A percentile compares a stretch with the other conserved stretches of the same genome.
These are phyloP conservation scores for Columbina picui DNA, from an alignment of 2,113 vertebrate species.

Conservation along the genomic window DNA sequence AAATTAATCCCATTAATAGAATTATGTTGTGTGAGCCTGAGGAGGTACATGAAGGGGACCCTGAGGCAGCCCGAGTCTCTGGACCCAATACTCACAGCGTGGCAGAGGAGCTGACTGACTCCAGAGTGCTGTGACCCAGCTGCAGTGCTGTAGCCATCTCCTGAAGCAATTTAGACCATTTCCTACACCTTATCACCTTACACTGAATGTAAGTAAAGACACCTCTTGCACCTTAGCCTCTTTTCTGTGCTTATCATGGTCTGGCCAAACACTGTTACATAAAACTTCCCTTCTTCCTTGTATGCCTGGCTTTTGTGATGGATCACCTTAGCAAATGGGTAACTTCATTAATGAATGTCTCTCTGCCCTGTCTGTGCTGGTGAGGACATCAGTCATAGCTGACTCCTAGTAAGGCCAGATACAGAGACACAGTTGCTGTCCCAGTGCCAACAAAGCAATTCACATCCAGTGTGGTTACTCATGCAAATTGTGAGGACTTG, in stretches of 20 bases:
- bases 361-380: background rate
- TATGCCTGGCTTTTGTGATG: background rate
- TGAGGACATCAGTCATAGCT: background rate
- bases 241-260: background rate
- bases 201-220: background rate
- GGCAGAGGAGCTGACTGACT: background rate
- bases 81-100: accelerated
- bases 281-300: background rate
- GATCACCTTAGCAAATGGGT: constrained; percentile 23
- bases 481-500: background rate
- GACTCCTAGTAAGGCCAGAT: background rate
- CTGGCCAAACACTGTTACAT: constrained; percentile 11
- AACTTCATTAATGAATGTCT: background rate
- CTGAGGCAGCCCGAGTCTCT: background rate
- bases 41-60: background rate
- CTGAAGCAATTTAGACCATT: background rate
- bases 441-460: background rate
- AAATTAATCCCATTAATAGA: background rate
- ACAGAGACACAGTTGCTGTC: background rate
- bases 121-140: background rate
- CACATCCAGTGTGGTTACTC: background rate
- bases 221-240: constrained; percentile 6
- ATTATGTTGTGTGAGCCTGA: background rate
- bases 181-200: background rate
- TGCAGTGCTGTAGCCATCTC: background rate